Percentiles rank a stretch among this genome's conserved stretches.
phyloP scores from a whole-genome alignment of 2,113 vertebrate species.

The Pavo muticus region DNA sequence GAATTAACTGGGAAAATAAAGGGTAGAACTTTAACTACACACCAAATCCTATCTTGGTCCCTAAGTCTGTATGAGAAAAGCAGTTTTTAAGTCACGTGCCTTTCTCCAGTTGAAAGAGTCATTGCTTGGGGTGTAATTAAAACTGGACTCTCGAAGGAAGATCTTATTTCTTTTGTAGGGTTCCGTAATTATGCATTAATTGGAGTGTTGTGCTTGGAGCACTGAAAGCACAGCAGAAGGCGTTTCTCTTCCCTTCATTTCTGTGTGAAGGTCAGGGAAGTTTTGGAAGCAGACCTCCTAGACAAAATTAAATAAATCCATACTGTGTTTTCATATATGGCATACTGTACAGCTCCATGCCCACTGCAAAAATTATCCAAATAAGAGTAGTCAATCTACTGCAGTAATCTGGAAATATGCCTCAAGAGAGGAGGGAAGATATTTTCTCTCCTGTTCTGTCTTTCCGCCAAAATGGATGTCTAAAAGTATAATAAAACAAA shows the following conservation, averaged over 20 bases:
- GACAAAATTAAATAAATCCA: conserved; percentile 24
- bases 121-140: conserved; percentile 37
- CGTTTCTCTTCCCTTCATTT: background rate
- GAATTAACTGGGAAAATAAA: conserved; percentile 5
- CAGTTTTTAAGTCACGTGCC: background rate
- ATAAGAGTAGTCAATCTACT: background rate
- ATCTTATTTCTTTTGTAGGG: background rate
- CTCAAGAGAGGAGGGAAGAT: background rate
- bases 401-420: conserved; percentile 41
- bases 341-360: background rate
- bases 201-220: background rate
- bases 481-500: conserved; percentile 43
- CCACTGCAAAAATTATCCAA: background rate
- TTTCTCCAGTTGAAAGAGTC: background rate
- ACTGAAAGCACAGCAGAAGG: background rate
- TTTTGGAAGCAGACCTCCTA: background rate
- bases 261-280: background rate
- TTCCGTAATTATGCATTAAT: conserved; percentile 40
- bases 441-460: conserved; percentile 24
- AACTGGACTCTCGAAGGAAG: background rate
- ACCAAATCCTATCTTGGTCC: background rate
- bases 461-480: background rate
- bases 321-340: background rate
- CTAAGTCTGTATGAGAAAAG: background rate
- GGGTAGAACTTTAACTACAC: background rate